Evolutionary conservation across 2,888 invertebrate species (phyloP), one percentile per base, ranked within the genome.

Genomic region (Congeria kusceri): DNA sequence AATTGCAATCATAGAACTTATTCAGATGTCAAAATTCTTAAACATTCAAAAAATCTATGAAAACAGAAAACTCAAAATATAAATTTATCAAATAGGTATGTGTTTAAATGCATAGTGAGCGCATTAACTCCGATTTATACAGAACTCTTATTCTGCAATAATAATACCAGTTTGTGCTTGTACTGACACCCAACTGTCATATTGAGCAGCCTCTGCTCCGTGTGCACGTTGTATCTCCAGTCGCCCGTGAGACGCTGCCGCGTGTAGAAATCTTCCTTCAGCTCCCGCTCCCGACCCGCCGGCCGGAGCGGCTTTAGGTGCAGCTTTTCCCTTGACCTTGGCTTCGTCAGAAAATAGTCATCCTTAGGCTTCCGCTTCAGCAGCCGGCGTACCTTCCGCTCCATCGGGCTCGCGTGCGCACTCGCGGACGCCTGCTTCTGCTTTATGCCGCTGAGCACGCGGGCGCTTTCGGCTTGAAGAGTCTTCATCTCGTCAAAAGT

Each of bases 401-500:
- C 63, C 11, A 70, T 53, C 0, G 63, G 56, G 28, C 56, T 46
- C 0, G 27, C 11, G 11, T 57, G 53, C 27, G 44, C 32, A 47
- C 29, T 39, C 0, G 53, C n/a, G 18, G 63, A 56, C 39, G 62
- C 44, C 39, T 39, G 39, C 39, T 39, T 39, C 15, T 39, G 39
- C 15, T 39, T 15, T 39, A 39, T 39, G 9, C 39, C 39, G 25
- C 32, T 28, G 3, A 70, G 56, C 13, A 70, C 63, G 29, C 61
- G 62, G 18, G 29, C 63, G 13, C 63, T 70, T 32, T 70, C 70
- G 11, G 25, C 32, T 56, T 70, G 53, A 18, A 70, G 9, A 44
- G 39, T 39, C 13, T 62, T 32, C 56, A 70, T 44, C 25, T 62
- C 70, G 56, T 63, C 44, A 46, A 70, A 70, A 39, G 63, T 56